Base-by-base conservation (phyloP, 2,888 invertebrate species). In the Hydraecia micacea region DNA sequence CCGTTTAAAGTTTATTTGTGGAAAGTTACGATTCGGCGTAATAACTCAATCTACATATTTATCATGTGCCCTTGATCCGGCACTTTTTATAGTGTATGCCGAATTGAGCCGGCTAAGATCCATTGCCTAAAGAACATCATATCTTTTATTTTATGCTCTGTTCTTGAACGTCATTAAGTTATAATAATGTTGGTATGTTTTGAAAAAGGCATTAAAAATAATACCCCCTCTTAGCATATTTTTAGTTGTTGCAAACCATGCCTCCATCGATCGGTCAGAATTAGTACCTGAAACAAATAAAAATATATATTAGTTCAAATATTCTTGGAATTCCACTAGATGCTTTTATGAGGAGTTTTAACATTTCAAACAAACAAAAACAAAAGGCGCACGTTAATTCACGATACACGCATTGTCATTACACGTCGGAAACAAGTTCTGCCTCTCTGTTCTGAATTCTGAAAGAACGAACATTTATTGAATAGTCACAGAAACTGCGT, bases 381-480 rank as follows among this genome's bases (percentile, higher is more conserved):
- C 46, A 81, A 79, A 69, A 74, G 58, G 11, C 13, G 21, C 1
- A n/a, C 60, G 32, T 18, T 70, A 60, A 60, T 8, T 21, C 15
- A 69, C 15, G 46, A 11, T 65, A 58, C 70, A 75, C 79, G 79
- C 77, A 85, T 28, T 81, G 88, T 73, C 81, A 82, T 70, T 32
- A 58, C 73, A 71, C 55, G 62, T 62, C 81, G 55, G 52, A 70
- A 28, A 80, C 66, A 66, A 76, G 65, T 78, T 73, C 71, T 69
- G 74, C 68, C 74, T 63, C 49, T 73, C 65, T 75, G 72, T 46
- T 75, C 65, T 81, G 71, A 74, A 81, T 73, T 68, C 76, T 82
- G 69, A 80, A 85, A 81, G 82, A 82, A 82, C 76, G 83, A 85
- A 88, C 77, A 88, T 88, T 90, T 91, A 91, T 90, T 89, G 87